Base-by-base conservation (phyloP, 2,888 invertebrate species). In the Myopa testacea region DNA sequence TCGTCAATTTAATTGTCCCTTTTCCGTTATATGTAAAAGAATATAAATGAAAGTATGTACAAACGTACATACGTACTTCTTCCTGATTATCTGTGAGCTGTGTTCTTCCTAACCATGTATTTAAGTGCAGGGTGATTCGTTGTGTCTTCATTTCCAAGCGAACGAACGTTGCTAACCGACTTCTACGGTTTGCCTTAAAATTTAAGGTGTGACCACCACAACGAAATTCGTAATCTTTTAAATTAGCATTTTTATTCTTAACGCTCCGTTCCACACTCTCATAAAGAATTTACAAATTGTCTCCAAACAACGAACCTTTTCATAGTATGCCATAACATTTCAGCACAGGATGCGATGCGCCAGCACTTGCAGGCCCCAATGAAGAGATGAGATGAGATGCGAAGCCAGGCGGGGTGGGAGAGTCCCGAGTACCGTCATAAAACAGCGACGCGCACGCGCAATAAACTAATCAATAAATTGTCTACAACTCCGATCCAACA, bases 381-480 rank as follows among this genome's bases (percentile, higher is more conserved):
- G 78, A 80, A 77, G 77, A 75, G 73, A 81, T 80, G 78, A 77
- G 75, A 80, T 78, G 81, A 76, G 78, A 74, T 78, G 81, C 6
- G 62, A 4, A 8, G 34, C 79, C 81, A 76, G 78, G 76, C 76
- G 72, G 74, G 77, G 78, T 78, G 78, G 72, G 63, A 68, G 50
- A 69, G 75, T 68, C 38, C 45, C 75, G 68, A 75, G 69, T 69
- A 75, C 74, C 75, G 73, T 73, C 79, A 79, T 81, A 80, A 79
- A 77, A 76, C 78, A 80, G 81, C 80, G 80, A 78, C 80, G 83
- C 83, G 81, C 83, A 82, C 81, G 82, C 84, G 86, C 87, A 87
- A 87, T 87, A 87, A 87, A 87, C 87, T 87, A 87, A 86, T 87
- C 87, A 87, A 87, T 87, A 87, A 87, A 87, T 87, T 87, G 88